phyloP scores from a whole-genome alignment of 2,113 vertebrate genomes.

The Syrmaticus mikado region DNA sequence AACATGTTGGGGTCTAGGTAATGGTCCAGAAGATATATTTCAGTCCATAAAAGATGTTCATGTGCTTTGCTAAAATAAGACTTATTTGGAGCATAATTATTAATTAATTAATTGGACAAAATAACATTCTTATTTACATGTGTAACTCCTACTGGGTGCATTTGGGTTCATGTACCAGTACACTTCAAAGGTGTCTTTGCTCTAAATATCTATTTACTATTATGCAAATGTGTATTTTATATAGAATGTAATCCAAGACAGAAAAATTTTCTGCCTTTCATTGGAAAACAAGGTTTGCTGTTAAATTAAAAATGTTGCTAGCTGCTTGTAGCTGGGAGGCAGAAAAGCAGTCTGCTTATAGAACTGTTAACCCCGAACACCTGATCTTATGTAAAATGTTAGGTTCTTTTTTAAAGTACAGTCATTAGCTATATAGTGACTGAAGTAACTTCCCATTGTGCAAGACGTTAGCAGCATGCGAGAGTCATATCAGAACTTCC shows the following conservation, averaged over 20 bases:
- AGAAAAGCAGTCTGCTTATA: not conserved
- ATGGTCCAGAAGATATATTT: not conserved
- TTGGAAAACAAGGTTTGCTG: not conserved
- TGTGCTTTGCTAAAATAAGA: not conserved
- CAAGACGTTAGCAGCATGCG: not conserved
- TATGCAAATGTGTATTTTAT: not conserved
- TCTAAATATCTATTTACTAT: not conserved
- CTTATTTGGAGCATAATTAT: not conserved
- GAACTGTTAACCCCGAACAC: not conserved
- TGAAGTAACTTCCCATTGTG: not conserved
- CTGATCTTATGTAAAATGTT: not conserved
- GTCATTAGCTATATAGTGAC: not conserved
- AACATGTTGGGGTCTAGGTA: not conserved
- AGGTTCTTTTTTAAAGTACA: not conserved
- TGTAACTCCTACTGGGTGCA: not conserved
- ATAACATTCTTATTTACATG: not conserved
- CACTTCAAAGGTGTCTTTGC: not conserved
- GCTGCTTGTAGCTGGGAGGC: not conserved
- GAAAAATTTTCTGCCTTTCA: not conserved
- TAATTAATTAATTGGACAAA: not conserved
- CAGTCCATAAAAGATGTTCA: not conserved
- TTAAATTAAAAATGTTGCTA: not conserved
- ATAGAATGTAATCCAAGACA: not conserved
- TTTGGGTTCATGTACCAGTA: not conserved
- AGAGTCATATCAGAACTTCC: not conserved